Percentiles rank a stretch among this genome's conserved stretches.
phyloP scores from a whole-genome alignment of 2,888 invertebrate species.

The Cetonia aurata region DNA sequence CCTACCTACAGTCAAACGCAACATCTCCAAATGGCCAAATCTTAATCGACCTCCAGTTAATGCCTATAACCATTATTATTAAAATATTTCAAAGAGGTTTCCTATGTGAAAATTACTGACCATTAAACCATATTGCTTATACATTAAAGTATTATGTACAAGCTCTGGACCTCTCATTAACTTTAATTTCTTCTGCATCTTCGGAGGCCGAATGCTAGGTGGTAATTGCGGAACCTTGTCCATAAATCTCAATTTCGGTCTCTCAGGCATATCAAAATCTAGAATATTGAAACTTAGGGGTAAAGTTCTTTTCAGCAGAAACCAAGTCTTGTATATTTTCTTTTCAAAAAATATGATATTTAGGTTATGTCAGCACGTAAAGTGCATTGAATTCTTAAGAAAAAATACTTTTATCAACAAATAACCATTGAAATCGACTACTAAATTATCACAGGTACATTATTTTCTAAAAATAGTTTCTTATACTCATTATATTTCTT shows the following conservation, averaged over 20 bases:
- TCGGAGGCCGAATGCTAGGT: conserved; percentile 77
- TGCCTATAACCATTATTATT: conserved; percentile 72
- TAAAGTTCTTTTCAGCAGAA: too few relatives aligned
- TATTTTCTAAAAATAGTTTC: too few relatives aligned
- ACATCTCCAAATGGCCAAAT: conserved; percentile 89
- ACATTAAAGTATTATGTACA: conserved; percentile 85
- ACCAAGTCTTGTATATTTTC: too few relatives aligned
- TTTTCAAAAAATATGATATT: too few relatives aligned
- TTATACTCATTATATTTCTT: too few relatives aligned
- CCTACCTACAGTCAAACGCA: conserved; percentile 81
- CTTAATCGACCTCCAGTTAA: conserved; percentile 85
- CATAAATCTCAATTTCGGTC: conserved; percentile 76
- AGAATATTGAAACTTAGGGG: too few relatives aligned
- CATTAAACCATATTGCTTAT: conserved; percentile 94
- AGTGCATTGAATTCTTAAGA: too few relatives aligned
- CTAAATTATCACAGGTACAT: too few relatives aligned
- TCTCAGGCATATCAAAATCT: conserved; percentile 83
- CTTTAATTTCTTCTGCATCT: conserved; percentile 86
- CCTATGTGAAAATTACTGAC: conserved; percentile 66
- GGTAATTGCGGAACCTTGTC: conserved; percentile 82
- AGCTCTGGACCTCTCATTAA: conserved; percentile 93
- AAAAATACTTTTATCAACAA: too few relatives aligned
- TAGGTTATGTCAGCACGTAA: too few relatives aligned
- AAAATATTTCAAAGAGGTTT: conserved; percentile 15
- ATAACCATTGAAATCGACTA: too few relatives aligned